Evolutionary conservation across 2,797 vertebrate genomes (phyloP).

Genomic region (Octomys mimax): DNA sequence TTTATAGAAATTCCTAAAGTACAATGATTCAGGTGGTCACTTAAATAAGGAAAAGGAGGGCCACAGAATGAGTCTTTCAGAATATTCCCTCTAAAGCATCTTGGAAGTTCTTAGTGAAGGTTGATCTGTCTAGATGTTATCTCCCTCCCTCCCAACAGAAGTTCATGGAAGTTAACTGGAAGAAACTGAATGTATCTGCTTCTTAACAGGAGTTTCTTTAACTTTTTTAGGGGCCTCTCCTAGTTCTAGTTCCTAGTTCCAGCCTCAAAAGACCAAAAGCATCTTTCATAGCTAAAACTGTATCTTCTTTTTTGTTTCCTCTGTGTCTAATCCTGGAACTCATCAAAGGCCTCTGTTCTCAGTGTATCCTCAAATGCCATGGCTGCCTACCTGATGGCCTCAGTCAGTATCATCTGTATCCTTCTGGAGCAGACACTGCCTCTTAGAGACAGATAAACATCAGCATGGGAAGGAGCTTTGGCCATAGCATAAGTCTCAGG

Average conservation of each 20-base stretch:
- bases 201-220: constrained; percentile 33
- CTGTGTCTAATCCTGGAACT: neutral
- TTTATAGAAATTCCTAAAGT: constrained; percentile 56
- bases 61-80: constrained; percentile 24
- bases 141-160: neutral
- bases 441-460: constrained; percentile 26
- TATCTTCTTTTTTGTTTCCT: constrained; percentile 34
- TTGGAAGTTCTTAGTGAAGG: constrained; percentile 45
- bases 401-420: neutral
- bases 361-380: neutral
- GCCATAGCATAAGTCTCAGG: neutral
- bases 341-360: constrained; percentile 32
- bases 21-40: constrained; percentile 14
- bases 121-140: constrained; percentile 24
- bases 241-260: neutral
- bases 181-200: constrained; percentile 22
- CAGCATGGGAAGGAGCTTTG: neutral
- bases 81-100: constrained; percentile 13
- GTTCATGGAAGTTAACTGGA: neutral
- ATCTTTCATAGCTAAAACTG: constrained; percentile 23
- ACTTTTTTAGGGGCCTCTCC: constrained; percentile 29
- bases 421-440: neutral
- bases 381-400: neutral
- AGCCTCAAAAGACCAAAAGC: constrained; percentile 35
- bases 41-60: constrained; percentile 43